These are phyloP conservation scores for Esox lucius DNA, from an alignment of 2,797 vertebrate species.

Conservation along the genomic window DNA sequence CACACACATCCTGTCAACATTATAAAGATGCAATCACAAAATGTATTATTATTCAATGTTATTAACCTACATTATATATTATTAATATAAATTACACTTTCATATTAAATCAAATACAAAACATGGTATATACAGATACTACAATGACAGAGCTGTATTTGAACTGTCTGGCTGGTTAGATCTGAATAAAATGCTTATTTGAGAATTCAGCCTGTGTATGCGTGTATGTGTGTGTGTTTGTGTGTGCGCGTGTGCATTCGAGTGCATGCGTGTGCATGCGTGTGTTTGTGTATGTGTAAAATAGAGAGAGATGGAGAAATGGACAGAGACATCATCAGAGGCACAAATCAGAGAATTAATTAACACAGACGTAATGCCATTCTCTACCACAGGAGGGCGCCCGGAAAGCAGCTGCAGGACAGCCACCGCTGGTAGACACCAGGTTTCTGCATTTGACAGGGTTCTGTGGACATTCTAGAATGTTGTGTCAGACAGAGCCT, in stretches of 20 bases:
- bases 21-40: background rate
- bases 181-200: slow-evolving; percentile 53
- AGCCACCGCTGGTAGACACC: slow-evolving; percentile 1
- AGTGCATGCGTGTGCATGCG: slow-evolving; percentile 1
- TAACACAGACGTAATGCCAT: slow-evolving; percentile 56
- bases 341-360: too few relatives aligned
- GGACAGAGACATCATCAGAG: too few relatives aligned
- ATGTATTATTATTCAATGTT: background rate
- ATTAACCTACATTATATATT: background rate
- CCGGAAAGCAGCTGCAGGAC: slow-evolving; percentile 35
- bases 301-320: slow-evolving; percentile 24
- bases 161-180: slow-evolving; percentile 51
- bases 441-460: too few relatives aligned
- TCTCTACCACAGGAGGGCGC: slow-evolving; percentile 55
- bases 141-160: slow-evolving; percentile 45
- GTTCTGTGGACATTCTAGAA: slow-evolving; percentile 29
- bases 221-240: background rate
- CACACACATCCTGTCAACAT: background rate
- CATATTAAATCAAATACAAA: background rate
- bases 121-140: background rate
- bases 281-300: too few relatives aligned
- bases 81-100: background rate
- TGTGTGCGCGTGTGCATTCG: background rate
- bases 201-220: slow-evolving; percentile 49
- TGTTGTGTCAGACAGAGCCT: slow-evolving; percentile 38